Evolutionary conservation across 2,797 vertebrate species (phyloP).

Genomic region (Ispidina lecontei): DNA sequence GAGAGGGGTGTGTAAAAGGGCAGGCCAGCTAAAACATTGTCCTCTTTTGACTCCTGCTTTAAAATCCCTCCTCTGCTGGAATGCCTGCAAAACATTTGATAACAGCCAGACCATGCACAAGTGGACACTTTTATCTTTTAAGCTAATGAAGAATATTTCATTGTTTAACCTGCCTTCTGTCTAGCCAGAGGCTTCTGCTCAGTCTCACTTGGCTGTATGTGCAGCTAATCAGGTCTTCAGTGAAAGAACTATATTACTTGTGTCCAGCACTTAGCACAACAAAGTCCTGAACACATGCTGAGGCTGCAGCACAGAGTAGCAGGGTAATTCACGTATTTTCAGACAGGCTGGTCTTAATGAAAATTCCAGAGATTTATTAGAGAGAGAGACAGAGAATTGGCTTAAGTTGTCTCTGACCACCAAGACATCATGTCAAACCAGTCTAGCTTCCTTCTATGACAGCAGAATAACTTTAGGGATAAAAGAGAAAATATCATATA

Average conservation of each 20-base stretch:
- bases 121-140: constrained; percentile 23
- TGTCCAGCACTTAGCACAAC: not conserved
- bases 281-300: constrained; percentile 20
- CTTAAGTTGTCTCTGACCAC: not conserved
- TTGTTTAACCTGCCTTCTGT: constrained; percentile 31
- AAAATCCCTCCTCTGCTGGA: constrained; percentile 12
- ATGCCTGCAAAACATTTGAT: not conserved
- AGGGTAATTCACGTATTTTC: constrained; percentile 21
- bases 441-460: not conserved
- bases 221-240: constrained; percentile 19
- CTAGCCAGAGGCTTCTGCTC: constrained; percentile 41
- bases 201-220: not conserved
- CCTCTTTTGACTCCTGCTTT: constrained; percentile 14
- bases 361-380: not conserved
- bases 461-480: not conserved
- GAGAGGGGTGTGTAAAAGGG: not conserved
- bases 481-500: constrained; percentile 6
- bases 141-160: constrained; percentile 28
- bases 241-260: constrained; percentile 6
- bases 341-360: not conserved
- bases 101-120: not conserved
- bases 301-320: not conserved
- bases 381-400: not conserved
- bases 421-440: not conserved
- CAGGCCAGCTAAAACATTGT: not conserved